Percentiles rank a stretch among this genome's conserved stretches.
Conservation (phyloP, 2,797 vertebrate species). For the Iguana delicatissima region DNA sequence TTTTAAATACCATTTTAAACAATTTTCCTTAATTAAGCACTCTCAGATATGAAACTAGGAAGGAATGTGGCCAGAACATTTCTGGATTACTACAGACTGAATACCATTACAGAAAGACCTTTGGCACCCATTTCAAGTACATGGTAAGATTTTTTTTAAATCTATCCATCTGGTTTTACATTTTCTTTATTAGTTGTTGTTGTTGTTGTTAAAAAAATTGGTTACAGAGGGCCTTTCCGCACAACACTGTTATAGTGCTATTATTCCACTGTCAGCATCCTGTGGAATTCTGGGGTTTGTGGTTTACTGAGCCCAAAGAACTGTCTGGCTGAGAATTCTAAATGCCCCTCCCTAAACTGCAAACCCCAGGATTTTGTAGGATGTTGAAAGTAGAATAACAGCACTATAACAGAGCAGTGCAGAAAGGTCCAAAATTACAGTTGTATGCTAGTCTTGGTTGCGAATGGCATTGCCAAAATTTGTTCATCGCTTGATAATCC, state of each 20-base stretch:
- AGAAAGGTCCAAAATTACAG: not conserved
- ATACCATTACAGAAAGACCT: slow-evolving; percentile 84
- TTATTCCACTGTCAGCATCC: no score
- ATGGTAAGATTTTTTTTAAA: slow-evolving; percentile 75
- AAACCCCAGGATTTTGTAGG: no score
- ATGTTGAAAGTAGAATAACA: no score
- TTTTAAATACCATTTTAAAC: slow-evolving; percentile 8
- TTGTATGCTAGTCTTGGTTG: not conserved
- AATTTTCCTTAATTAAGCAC: slow-evolving; percentile 81
- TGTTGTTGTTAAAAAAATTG: not conserved
- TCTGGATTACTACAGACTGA: slow-evolving; percentile 96
- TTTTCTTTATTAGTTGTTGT: not conserved
- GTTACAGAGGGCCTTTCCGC: not conserved
- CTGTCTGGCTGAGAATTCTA: no score
- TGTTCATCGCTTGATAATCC: not conserved
- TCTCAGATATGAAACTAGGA: slow-evolving; percentile 95
- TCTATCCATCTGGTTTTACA: not conserved
- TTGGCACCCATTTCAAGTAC: slow-evolving; percentile 74
- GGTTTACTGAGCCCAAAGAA: no score
- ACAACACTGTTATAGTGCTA: no score
- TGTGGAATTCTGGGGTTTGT: no score
- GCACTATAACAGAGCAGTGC: no score
- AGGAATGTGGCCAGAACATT: slow-evolving; percentile 95
- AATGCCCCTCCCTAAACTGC: no score
- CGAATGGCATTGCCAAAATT: not conserved